These are phyloP conservation scores for Apamea epomidion DNA, from an alignment of 2,888 invertebrate species.

Conservation along the genomic window DNA sequence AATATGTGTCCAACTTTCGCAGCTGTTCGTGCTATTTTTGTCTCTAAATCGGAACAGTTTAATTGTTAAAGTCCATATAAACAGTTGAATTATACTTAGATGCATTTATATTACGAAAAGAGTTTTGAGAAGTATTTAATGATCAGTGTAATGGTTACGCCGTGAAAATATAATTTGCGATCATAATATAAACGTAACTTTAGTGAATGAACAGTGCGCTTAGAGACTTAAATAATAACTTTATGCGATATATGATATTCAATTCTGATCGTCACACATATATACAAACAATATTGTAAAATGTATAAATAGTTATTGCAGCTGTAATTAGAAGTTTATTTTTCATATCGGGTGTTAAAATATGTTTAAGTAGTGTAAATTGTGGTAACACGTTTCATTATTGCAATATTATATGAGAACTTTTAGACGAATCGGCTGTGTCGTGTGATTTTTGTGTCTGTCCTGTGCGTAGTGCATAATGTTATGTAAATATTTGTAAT, in stretches of 20 bases:
- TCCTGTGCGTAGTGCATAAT: constrained; percentile 84
- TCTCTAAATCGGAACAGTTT: constrained; percentile 82
- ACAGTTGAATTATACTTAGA: constrained; percentile 81
- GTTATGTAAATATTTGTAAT: constrained; percentile 83
- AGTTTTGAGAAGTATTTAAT: constrained; percentile 76
- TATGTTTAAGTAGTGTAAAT: constrained; percentile 89
- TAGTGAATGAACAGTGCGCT: constrained; percentile 86
- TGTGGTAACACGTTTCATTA: constrained; percentile 87
- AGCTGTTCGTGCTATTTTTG: constrained; percentile 85
- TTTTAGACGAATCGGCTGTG: constrained; percentile 90
- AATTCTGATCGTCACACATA: constrained; percentile 75
- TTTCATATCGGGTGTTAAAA: constrained; percentile 90
- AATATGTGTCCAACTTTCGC: constrained; percentile 66
- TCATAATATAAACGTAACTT: constrained; percentile 74
- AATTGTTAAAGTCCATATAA: constrained; percentile 81
- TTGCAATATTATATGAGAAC: constrained; percentile 84
- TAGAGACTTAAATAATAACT: constrained; percentile 82
- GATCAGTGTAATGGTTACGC: constrained; percentile 76
- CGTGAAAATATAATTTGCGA: constrained; percentile 82
- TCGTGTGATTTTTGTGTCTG: constrained; percentile 87
- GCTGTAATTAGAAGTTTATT: constrained; percentile 91
- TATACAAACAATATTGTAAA: constrained; percentile 84
- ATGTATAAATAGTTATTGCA: constrained; percentile 91
- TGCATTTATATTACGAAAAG: constrained; percentile 79
- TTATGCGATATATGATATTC: constrained; percentile 78